These are phyloP conservation scores for Loripinus fragilis DNA, from an alignment of 2,888 invertebrate genomes.

Conservation along the genomic window DNA sequence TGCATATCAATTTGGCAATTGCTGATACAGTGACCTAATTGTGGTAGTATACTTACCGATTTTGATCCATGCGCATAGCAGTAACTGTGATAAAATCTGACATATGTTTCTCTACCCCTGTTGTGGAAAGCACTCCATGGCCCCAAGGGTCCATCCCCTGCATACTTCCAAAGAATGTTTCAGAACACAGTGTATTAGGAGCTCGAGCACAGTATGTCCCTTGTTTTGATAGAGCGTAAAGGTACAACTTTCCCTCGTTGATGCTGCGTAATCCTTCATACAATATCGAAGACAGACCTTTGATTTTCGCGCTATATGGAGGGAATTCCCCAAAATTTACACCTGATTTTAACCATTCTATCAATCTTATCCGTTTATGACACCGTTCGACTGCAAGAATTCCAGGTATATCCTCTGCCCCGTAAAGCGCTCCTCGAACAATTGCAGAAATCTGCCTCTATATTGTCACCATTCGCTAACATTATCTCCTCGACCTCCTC, in stretches of 20 bases:
- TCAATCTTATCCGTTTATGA: neutral
- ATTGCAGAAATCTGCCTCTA: conserved; percentile 26
- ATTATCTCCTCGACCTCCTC: conserved; percentile 16
- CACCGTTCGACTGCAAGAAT: conserved; percentile 18
- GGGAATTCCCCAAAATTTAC: conserved; percentile 33
- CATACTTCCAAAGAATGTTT: conserved; percentile 41
- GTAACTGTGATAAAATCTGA: conserved; percentile 30
- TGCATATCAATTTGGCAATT: too few species aligned
- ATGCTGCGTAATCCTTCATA: conserved; percentile 30
- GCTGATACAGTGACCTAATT: too few species aligned
- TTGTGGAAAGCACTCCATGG: conserved; percentile 30
- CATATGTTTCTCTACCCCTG: conserved; percentile 39
- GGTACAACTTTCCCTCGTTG: conserved; percentile 29
- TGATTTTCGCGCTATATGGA: conserved; percentile 28
- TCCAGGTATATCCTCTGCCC: conserved; percentile 30
- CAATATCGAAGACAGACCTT: conserved; percentile 23
- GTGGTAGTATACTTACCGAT: neutral
- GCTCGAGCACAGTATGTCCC: conserved; percentile 47
- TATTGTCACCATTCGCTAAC: conserved; percentile 18
- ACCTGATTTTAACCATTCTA: conserved; percentile 23
- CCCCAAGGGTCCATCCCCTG: conserved; percentile 54
- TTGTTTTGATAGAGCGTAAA: conserved; percentile 30
- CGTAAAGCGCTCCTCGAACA: conserved; percentile 14
- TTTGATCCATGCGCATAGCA: neutral
- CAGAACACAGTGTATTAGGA: conserved; percentile 37